Conservation (phyloP, 2,888 invertebrate species). For the Rhorus exstirpatorius region DNA sequence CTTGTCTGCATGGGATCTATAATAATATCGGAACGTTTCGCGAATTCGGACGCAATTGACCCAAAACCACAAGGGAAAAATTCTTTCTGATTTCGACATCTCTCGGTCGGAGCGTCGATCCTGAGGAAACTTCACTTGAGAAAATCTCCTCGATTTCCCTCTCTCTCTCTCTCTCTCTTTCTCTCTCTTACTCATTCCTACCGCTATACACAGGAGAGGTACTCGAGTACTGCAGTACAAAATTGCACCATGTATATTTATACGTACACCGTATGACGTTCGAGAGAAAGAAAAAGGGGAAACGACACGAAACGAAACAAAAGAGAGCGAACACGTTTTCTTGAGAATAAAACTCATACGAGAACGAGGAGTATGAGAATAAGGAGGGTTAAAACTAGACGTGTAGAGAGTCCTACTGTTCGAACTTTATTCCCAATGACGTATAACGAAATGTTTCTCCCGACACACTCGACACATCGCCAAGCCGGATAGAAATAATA, state of each 20-base stretch:
- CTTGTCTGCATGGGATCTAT: conserved; percentile 2
- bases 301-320: conserved; percentile 35
- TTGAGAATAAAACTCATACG: conserved; percentile 42
- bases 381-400: conserved; percentile 11
- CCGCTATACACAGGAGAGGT: neutral
- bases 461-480: no score
- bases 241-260: conserved; percentile 7
- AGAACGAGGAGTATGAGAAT: conserved; percentile 3
- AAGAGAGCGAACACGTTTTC: conserved; percentile 1
- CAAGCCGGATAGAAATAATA: no score
- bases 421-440: conserved; percentile 56
- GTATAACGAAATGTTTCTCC: conserved; percentile 46
- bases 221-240: conserved; percentile 15
- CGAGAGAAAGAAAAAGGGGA: no score
- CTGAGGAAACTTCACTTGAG: conserved; percentile 13
- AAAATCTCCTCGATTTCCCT: conserved; percentile 1
- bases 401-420: neutral
- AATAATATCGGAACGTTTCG: conserved; percentile 17
- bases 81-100: conserved; percentile 12
- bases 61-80: conserved; percentile 27
- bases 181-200: neutral
- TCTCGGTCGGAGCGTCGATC: neutral
- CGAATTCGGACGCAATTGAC: conserved; percentile 44
- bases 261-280: conserved; percentile 13
- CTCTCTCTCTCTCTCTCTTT: conserved; percentile 1